Evolutionary conservation across 2,797 vertebrate genomes (phyloP), one percentile per base, ranked within the genome.

Genomic region (Hoplostethus mediterraneus): DNA sequence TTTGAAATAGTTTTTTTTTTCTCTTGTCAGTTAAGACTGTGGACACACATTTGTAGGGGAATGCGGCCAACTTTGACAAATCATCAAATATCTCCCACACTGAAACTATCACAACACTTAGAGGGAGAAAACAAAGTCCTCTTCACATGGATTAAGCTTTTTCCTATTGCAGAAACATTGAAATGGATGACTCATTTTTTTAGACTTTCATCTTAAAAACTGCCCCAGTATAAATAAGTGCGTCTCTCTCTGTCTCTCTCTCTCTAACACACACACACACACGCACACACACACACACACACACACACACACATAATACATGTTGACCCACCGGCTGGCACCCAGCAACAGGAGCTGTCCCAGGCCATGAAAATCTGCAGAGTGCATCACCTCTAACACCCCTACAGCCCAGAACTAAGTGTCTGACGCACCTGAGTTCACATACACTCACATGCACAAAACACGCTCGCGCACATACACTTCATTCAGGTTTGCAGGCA

Each of bases 371-470:
- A n/a, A n/a, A 6, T 10, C n/a, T 49, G 16, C 5, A 13, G 4
- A 30, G 25, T 40, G 14, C 44, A 56, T 66, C 49, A 42, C 53
- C 63, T 55, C 17, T 28, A 52, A 47, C 58, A 54, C 28, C 8
- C 53, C 45, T 25, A 10, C 0, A 8, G 45, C 10, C 21, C 2
- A n/a, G 58, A 59, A 47, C 49, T 1, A 9, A 5, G 21, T 44
- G 13, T 36, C 14, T 63, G 42, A 63, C 52, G 30, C 67, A 42
- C 21, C 17, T 47, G 21, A 33, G 31, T 38, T 33, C 48, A 21
- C 10, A 25, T 42, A 49, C 67, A 25, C 30, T 53, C 31, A 56
- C 64, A 59, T 54, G 49, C 30, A 31, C 45, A 28, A 51, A 49
- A 48, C 44, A 53, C 57, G 3, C 40, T 9, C 11, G 17, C 16